Base-by-base conservation (phyloP, 1,140 invertebrate species). In the Cyclina sinensis region DNA sequence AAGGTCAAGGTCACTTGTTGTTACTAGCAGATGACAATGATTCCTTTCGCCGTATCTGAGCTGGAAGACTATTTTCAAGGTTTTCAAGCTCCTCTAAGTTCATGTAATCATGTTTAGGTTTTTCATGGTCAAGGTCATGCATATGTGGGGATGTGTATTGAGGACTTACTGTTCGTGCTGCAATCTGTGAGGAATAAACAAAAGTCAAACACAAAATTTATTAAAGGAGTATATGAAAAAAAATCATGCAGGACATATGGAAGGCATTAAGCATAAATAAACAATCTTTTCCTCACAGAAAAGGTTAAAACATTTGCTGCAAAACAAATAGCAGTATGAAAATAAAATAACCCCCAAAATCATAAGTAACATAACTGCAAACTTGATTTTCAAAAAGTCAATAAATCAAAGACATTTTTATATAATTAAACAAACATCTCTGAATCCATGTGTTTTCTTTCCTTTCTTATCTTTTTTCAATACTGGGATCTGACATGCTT, bases 171-270 rank as follows among this genome's bases (percentile, higher is more conserved):
- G 48, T 57, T 48, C 30, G 24, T 21, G 39, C 68, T 35, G 83
- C 68, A 78, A 86, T 86, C 83, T 86, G 83, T 76, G 83, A 43
- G 43, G 54, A 78, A 86, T 48, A 78, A 86, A 86, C 48, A 86
- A 86, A 59, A 32, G 14, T 62, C 54, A 62, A 68, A 80, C 37
- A 59, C 78, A 80, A 62, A 62, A 62, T 62, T n/a, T 62, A 24
- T 27, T 62, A 27, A 27, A 27, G 57, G 57, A 62, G 27, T 62
- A n/a, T 27, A 62, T 62, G 24, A 62, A 4, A 24, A 54, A 14
- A 54, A 54, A 54, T 4, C 57, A 62, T 62, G 57, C 57, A 62
- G 57, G 57, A 27, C n/a, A 62, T 62, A 62, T 62, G 57, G 57
- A 62, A 27, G 7, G 27, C 14, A 62, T 27, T 9, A 27, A 11